These are phyloP conservation scores for Sepiola atlantica DNA, from an alignment of 2,888 invertebrate species.

Conservation along the genomic window DNA sequence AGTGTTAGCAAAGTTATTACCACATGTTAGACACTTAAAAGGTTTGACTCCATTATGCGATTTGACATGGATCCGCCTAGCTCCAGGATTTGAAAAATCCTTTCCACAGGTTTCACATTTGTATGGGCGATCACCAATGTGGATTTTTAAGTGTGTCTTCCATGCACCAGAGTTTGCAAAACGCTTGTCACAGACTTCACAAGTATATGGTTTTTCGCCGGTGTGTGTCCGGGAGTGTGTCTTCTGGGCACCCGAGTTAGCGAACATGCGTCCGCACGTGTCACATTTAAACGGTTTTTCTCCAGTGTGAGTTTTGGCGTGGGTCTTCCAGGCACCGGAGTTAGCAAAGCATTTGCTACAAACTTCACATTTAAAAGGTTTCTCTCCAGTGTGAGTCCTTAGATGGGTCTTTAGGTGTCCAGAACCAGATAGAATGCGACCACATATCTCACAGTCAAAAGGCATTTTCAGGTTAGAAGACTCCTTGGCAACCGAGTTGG, in stretches of 20 bases:
- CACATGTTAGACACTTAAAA: conserved; percentile 42
- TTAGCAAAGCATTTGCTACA: conserved; percentile 46
- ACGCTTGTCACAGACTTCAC: conserved; percentile 45
- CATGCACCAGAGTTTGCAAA: conserved; percentile 47
- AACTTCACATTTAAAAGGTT: conserved; percentile 47
- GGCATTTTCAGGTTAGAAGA: conserved; percentile 37
- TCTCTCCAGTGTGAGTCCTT: conserved; percentile 45
- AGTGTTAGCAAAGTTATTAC: conserved; percentile 44
- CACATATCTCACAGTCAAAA: conserved; percentile 46
- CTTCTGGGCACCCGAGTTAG: conserved; percentile 44
- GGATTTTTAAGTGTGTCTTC: conserved; percentile 46
- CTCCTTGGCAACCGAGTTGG: background rate
- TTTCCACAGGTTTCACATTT: conserved; percentile 47
- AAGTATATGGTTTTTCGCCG: conserved; percentile 41
- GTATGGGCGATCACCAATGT: conserved; percentile 44
- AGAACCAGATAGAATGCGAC: conserved; percentile 38
- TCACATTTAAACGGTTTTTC: conserved; percentile 46
- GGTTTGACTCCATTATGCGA: conserved; percentile 42
- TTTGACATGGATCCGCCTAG: conserved; percentile 41
- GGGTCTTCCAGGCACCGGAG: conserved; percentile 45
- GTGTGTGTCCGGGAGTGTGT: conserved; percentile 43
- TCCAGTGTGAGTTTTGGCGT: conserved; percentile 45
- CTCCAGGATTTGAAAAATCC: conserved; percentile 45
- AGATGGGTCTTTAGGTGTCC: conserved; percentile 43
- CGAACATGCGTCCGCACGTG: conserved; percentile 42